Conservation (phyloP, 2,797 vertebrate genomes). For the Myripristis murdjan region DNA sequence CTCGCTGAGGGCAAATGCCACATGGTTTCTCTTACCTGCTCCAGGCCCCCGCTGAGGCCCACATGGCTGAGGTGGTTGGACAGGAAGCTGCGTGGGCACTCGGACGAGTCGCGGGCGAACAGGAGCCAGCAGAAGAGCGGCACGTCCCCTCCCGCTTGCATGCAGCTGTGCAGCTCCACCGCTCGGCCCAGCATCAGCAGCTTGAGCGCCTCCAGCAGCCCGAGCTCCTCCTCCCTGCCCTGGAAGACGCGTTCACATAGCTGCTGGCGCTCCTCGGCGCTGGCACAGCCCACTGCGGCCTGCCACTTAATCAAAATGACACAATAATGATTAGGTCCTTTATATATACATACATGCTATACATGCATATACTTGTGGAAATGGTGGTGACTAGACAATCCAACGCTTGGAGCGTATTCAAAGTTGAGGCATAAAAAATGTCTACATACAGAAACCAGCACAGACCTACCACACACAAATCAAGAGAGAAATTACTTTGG, state of each 20-base stretch:
- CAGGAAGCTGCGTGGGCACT: constrained; percentile 91
- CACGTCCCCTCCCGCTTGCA: constrained; percentile 88
- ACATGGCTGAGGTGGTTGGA: constrained; percentile 95
- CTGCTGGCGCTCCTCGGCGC: constrained; percentile 82
- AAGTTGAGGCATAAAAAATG: constrained; percentile 21
- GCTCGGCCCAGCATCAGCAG: constrained; percentile 95
- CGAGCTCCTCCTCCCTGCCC: constrained; percentile 93
- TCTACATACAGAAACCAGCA: constrained; percentile 3
- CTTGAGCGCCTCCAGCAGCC: constrained; percentile 95
- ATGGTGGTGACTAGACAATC: constrained; percentile 7
- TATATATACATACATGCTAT: constrained; percentile 6
- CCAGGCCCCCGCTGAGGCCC: constrained; percentile 94
- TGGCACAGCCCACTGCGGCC: constrained; percentile 83
- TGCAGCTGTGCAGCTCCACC: constrained; percentile 88
- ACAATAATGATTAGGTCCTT: not conserved
- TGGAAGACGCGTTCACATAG: constrained; percentile 91
- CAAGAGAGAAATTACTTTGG: constrained; percentile 14
- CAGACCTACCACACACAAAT: constrained; percentile 22
- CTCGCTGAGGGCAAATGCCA: not conserved
- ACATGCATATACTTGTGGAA: constrained; percentile 19
- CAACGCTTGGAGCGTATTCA: constrained; percentile 11
- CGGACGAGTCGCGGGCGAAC: constrained; percentile 95
- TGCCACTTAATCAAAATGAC: constrained; percentile 85
- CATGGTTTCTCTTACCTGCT: constrained; percentile 88
- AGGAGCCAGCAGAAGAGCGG: constrained; percentile 97